These are phyloP conservation scores for Gibbula magus DNA, from an alignment of 2,888 invertebrate species.

Conservation along the genomic window DNA sequence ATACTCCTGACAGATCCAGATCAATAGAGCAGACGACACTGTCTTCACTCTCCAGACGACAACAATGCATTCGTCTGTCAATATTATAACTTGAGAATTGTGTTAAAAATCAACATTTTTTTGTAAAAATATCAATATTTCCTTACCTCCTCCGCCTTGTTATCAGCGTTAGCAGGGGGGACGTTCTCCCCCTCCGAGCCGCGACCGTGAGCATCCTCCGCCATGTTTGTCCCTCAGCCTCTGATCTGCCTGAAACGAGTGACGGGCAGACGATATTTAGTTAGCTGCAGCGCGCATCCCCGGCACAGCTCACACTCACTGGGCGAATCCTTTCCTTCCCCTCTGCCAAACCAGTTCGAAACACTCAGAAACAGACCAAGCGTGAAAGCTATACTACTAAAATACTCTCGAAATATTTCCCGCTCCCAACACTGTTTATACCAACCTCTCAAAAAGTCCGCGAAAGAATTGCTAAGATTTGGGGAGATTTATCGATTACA, in stretches of 20 bases:
- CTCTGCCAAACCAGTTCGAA: not conserved
- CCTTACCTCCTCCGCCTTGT: not conserved
- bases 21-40: too few relatives aligned
- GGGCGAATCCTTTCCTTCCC: slow-evolving; percentile 6
- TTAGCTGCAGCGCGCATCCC: not conserved
- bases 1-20: too few relatives aligned
- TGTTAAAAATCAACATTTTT: too few relatives aligned
- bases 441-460: not conserved
- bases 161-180: not conserved
- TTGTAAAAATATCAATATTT: too few relatives aligned
- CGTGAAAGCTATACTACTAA: not conserved
- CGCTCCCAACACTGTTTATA: not conserved
- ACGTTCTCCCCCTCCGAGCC: not conserved
- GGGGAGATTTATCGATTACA: not conserved
- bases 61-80: too few relatives aligned
- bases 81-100: too few relatives aligned
- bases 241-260: not conserved
- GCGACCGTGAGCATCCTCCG: slow-evolving; percentile 1
- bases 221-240: slow-evolving; percentile 2
- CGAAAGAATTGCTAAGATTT: not conserved
- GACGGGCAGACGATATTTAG: not conserved
- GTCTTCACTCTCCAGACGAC: too few relatives aligned
- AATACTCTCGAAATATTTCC: not conserved
- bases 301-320: not conserved
- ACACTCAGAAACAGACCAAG: not conserved